Percentiles rank a stretch among this genome's conserved stretches.
Evolutionary conservation across 2,797 vertebrate genomes (phyloP).

Genomic region (Myotis myotis): DNA sequence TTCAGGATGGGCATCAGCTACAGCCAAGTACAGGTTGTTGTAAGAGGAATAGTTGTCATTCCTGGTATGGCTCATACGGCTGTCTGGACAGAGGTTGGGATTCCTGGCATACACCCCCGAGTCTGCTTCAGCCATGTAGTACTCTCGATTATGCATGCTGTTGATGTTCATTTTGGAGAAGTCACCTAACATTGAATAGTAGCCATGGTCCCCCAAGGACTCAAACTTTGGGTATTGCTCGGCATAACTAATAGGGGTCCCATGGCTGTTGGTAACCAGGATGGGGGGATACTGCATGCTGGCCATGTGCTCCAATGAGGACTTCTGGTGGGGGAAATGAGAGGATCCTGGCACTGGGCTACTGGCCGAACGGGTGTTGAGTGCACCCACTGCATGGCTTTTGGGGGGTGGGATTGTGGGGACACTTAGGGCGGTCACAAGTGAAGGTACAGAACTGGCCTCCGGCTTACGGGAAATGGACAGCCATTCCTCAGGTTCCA

Average conservation of each 20-base stretch:
- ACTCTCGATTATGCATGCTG: slow-evolving; percentile 95
- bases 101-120: slow-evolving; percentile 90
- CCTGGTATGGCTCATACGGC: slow-evolving; percentile 95
- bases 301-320: slow-evolving; percentile 94
- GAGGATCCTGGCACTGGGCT: slow-evolving; percentile 97
- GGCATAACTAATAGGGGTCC: slow-evolving; percentile 93
- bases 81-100: slow-evolving; percentile 93
- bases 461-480: slow-evolving; percentile 93
- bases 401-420: slow-evolving; percentile 96
- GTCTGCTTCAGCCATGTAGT: slow-evolving; percentile 91
- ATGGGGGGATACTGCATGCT: slow-evolving; percentile 99
- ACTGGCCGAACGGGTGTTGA: slow-evolving; percentile 98
- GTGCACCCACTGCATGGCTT: slow-evolving; percentile 95
- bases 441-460: slow-evolving; percentile 96
- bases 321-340: slow-evolving; percentile 95
- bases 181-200: slow-evolving; percentile 97
- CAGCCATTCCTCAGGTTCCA: slow-evolving; percentile 94
- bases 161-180: slow-evolving; percentile 96
- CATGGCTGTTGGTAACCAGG: slow-evolving; percentile 98
- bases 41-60: slow-evolving; percentile 97
- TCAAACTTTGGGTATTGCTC: slow-evolving; percentile 98
- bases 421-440: slow-evolving; percentile 97
- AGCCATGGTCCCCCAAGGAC: slow-evolving; percentile 95
- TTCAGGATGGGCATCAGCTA: slow-evolving; percentile 93
- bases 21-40: slow-evolving; percentile 93